Conservation (phyloP, 1,140 invertebrate species). For the Gerris buenoi region DNA sequence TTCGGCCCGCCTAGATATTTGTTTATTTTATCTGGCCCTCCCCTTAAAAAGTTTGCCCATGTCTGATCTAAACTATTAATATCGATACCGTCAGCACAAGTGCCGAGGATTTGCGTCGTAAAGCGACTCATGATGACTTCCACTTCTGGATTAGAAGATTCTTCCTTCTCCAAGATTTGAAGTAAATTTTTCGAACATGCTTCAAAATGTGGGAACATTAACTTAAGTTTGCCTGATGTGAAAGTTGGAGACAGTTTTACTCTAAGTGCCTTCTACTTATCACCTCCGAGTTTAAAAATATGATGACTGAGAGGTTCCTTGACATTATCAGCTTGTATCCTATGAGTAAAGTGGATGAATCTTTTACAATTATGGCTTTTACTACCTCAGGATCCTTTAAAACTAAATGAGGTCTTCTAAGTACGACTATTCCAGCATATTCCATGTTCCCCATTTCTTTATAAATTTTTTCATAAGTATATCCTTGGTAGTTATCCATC, state of each 20-base stretch:
- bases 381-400: slow-evolving; percentile 36
- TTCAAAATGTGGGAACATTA: slow-evolving; percentile 29
- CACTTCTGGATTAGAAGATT: slow-evolving; percentile 17
- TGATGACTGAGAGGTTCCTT: slow-evolving; percentile 21
- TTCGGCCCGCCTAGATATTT: too few relatives aligned
- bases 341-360: slow-evolving; percentile 34
- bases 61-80: slow-evolving; percentile 35
- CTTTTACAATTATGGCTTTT: slow-evolving; percentile 33
- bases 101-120: slow-evolving; percentile 36
- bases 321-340: slow-evolving; percentile 25
- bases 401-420: slow-evolving; percentile 33
- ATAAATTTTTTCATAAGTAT: not conserved
- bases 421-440: slow-evolving; percentile 33
- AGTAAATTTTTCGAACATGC: slow-evolving; percentile 22
- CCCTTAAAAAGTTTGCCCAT: too few relatives aligned
- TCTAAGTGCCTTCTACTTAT: slow-evolving; percentile 40
- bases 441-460: not conserved
- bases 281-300: slow-evolving; percentile 23
- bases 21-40: too few relatives aligned
- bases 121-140: slow-evolving; percentile 34
- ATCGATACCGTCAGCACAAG: slow-evolving; percentile 38
- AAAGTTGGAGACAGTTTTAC: slow-evolving; percentile 44
- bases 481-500: not conserved
- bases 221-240: slow-evolving; percentile 29
- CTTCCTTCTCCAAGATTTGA: not conserved